Evolutionary conservation across 2,888 invertebrate genomes (phyloP).

Genomic region (Latrodectus hesperus): DNA sequence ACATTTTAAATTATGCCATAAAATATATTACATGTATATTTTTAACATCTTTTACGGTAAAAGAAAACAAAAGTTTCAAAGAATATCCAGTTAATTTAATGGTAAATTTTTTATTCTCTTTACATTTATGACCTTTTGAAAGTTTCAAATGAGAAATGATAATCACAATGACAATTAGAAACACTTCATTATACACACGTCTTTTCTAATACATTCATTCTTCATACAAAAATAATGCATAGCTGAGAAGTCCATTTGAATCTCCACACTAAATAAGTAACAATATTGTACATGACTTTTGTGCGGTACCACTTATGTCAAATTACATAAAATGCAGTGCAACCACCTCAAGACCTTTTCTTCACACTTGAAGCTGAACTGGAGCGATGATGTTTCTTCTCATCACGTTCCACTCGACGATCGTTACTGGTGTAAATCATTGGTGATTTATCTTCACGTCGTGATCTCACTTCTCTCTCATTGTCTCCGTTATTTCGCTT

Average conservation of each 20-base stretch:
- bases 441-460: constrained; percentile 60
- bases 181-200: too few species aligned
- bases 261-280: constrained; percentile 30
- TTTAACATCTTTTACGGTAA: not conserved
- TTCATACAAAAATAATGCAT: constrained; percentile 45
- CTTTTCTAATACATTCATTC: not conserved
- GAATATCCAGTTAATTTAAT: not conserved
- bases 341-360: constrained; percentile 42
- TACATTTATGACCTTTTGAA: too few species aligned
- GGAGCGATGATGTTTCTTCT: constrained; percentile 58
- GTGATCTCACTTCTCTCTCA: constrained; percentile 33
- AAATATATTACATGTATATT: too few species aligned
- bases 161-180: too few species aligned
- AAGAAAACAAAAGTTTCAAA: not conserved
- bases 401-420: constrained; percentile 32
- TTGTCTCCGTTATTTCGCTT: constrained; percentile 21
- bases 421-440: constrained; percentile 29
- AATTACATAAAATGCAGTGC: too few species aligned
- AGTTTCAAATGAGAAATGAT: too few species aligned
- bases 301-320: too few species aligned
- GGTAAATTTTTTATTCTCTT: too few species aligned
- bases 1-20: too few species aligned
- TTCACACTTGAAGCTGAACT: constrained; percentile 46
- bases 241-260: constrained; percentile 36
- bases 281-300: not conserved